These are phyloP conservation scores for Ailurus styani DNA, from an alignment of 2,113 vertebrate species.

Conservation along the genomic window DNA sequence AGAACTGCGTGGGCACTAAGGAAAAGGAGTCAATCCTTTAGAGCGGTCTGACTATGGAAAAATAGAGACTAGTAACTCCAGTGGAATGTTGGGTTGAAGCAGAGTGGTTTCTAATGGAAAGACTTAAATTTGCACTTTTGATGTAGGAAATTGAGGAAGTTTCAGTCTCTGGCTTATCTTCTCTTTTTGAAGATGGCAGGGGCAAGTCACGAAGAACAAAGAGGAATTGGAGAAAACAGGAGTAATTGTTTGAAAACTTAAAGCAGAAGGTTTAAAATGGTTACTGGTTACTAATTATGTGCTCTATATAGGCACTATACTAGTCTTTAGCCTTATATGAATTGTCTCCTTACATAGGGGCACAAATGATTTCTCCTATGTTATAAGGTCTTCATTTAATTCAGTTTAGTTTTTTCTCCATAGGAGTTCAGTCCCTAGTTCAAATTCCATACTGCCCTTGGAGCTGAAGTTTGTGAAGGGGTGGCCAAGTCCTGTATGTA, in stretches of 20 bases:
- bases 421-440: not conserved
- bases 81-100: not conserved
- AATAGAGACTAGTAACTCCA: not conserved
- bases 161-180: not conserved
- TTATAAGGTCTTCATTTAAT: not conserved
- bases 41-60: not conserved
- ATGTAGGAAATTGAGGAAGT: not conserved
- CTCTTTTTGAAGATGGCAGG: not conserved
- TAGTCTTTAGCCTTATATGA: not conserved
- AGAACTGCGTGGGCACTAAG: not conserved
- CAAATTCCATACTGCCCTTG: not conserved
- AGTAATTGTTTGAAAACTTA: not conserved
- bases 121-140: not conserved
- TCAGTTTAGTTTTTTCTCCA: not conserved
- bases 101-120: not conserved
- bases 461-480: not conserved
- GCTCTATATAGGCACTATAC: not conserved
- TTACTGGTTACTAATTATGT: not conserved
- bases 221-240: not conserved
- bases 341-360: not conserved
- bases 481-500: not conserved
- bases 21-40: not conserved
- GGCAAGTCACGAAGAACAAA: not conserved
- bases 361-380: not conserved
- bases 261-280: not conserved